Evolutionary conservation across 2,888 invertebrate species (phyloP), one percentile per base, ranked within the genome.

Genomic region (Caenorhabditis virilis): DNA sequence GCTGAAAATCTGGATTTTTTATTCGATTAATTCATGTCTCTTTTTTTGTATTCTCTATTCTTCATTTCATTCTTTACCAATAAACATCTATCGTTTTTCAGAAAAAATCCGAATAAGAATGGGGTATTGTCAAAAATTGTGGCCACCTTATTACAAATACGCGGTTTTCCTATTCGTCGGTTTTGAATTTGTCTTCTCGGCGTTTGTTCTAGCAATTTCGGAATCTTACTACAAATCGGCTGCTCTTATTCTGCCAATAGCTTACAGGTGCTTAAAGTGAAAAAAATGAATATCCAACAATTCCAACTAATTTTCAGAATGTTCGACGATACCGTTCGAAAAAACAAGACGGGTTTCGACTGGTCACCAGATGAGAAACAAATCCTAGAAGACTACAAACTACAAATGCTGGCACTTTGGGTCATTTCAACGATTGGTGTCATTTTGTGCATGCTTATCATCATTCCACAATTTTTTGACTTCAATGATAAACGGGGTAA

Each of bases 401-500:
- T 59, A 18, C 72, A 73, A 45, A 68, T 79, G 66, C 65, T 74
- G 36, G 30, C 70, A 7, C 46, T 79, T 30, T 79, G 79, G 78
- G 60, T 73, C 7, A 48, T 71, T 15, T 77, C 78, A 27, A 77
- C 79, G 16, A 43, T 76, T 13, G 71, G 69, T 22, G 76, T 80
- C 25, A 53, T 77, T 7, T 50, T 72, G n/a, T 66, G 73, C 16
- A 78, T 79, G 76, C 42, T 78, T 15, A 58, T 78, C 23, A 74
- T 77, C 43, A 76, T 79, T 22, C 79, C 79, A n/a, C 78, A 79
- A 48, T 80, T 79, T 53, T 80, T 78, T 58, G 77, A 73, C 43
- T 72, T 76, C 56, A 78, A 79, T 42, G 74, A 79, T 41, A 51
- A 58, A 20, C 55, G 71, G n/a, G 79, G 77, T 33, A 72, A 73